Evolutionary conservation across 2,113 vertebrate genomes (phyloP).

Genomic region (Chelonoidis abingdonii): DNA sequence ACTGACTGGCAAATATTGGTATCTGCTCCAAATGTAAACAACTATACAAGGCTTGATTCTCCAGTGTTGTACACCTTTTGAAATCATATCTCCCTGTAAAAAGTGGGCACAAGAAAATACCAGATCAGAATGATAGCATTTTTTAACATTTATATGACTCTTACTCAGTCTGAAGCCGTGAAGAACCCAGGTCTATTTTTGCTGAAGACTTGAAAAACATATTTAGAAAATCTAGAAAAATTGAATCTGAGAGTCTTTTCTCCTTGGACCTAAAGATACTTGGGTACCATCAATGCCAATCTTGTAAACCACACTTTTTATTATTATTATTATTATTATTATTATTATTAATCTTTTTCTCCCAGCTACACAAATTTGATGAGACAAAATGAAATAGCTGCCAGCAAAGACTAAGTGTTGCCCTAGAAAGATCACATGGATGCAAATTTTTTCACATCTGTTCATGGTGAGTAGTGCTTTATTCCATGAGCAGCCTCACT

Average conservation of each 20-base stretch:
- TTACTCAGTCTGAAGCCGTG: background rate
- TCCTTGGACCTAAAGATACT: background rate
- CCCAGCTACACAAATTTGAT: background rate
- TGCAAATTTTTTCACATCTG: background rate
- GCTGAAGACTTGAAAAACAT: background rate
- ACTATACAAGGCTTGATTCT: background rate
- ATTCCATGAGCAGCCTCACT: background rate
- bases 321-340: no score
- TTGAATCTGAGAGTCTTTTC: background rate
- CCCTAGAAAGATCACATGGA: background rate
- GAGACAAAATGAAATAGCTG: background rate
- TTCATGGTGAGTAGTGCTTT: background rate
- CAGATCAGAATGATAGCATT: background rate
- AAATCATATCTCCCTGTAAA: background rate
- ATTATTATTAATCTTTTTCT: background rate
- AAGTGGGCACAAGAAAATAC: fast-evolving
- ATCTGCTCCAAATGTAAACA: background rate
- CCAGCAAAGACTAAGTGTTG: background rate
- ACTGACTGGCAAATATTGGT: background rate
- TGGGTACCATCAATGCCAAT: background rate
- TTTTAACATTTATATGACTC: background rate
- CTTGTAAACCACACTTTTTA: background rate
- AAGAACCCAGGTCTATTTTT: background rate
- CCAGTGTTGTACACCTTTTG: background rate
- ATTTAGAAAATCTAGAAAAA: background rate